Base-by-base conservation (phyloP, 2,113 vertebrate species). In the Phylloscopus whistleri region DNA sequence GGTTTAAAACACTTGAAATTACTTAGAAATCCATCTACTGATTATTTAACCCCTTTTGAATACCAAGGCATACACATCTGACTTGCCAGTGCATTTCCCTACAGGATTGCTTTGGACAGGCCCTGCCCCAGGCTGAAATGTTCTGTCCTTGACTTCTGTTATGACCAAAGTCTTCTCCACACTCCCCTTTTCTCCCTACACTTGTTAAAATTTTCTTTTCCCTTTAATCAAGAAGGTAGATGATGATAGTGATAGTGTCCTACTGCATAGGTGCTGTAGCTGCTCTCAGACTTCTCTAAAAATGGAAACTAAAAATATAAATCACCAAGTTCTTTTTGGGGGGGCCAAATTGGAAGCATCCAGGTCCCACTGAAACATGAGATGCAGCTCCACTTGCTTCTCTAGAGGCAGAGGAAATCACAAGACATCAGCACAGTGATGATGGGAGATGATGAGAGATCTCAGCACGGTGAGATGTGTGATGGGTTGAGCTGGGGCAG, bases 71-170 rank as follows among this genome's bases (percentile, higher is more conserved):
- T 16, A 24, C 2, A 2, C 5, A 12, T 53, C 15, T 15, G 49
- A 12, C 11, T 44, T 12, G 0, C 15, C 8, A 0, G 0, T 30
- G 8, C 19, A 59, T 86, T 81, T 72, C 33, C 33, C 35, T 41
- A 10, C 1, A 1, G 39, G 59, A 48, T 37, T 72, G 6, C 68
- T 84, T 64, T 55, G 68, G 37, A 39, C 35, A 20, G 1, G 0
- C 7, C 37, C 51, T 92, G 10, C 19, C 9, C 10, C 6, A 43
- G 16, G 18, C 35, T 73, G 43, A 73, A 44, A 80, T 52, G 31
- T 56, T 70, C 8, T 58, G 7, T 69, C 3, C 35, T 44, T 69
- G 16, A n/a, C 67, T 88, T 82, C 46, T 78, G 37, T 11, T 13
- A 8, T 18, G 14, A 48, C 18, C 9, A 3, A 51, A 46, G 28